phyloP scores from a whole-genome alignment of 2,797 vertebrate species.

The Myotis vivesi region DNA sequence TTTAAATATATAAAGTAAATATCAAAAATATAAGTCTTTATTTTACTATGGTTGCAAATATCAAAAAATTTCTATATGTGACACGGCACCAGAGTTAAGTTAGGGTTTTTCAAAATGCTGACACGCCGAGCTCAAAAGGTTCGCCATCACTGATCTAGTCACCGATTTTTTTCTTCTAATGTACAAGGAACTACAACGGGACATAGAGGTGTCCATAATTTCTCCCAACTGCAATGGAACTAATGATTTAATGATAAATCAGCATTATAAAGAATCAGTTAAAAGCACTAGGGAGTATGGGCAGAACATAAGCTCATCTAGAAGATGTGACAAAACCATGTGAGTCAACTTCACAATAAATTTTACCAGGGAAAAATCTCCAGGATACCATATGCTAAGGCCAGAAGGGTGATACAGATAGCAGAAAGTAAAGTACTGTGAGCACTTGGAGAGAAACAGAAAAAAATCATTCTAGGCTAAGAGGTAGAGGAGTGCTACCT shows the following conservation, averaged over 20 bases:
- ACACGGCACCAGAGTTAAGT: too few species aligned
- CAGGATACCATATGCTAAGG: neutral
- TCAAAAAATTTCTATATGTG: too few species aligned
- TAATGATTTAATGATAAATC: neutral
- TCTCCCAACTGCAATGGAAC: neutral
- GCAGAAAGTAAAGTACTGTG: neutral
- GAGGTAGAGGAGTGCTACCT: neutral
- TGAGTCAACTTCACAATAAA: neutral
- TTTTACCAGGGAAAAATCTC: neutral
- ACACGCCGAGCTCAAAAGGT: too few species aligned
- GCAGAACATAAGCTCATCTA: neutral
- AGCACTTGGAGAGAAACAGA: neutral
- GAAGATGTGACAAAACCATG: neutral
- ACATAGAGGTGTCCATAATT: neutral
- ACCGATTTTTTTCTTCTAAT: neutral
- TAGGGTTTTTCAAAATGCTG: too few species aligned
- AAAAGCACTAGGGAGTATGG: neutral
- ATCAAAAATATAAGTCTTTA: too few species aligned
- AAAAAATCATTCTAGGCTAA: neutral
- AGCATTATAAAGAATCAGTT: neutral
- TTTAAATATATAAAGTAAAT: too few species aligned
- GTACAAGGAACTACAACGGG: neutral
- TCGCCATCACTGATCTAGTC: neutral
- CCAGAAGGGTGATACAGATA: neutral
- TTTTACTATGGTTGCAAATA: too few species aligned